phyloP scores from a whole-genome alignment of 2,797 vertebrate genomes.

The Anguilla anguilla region DNA sequence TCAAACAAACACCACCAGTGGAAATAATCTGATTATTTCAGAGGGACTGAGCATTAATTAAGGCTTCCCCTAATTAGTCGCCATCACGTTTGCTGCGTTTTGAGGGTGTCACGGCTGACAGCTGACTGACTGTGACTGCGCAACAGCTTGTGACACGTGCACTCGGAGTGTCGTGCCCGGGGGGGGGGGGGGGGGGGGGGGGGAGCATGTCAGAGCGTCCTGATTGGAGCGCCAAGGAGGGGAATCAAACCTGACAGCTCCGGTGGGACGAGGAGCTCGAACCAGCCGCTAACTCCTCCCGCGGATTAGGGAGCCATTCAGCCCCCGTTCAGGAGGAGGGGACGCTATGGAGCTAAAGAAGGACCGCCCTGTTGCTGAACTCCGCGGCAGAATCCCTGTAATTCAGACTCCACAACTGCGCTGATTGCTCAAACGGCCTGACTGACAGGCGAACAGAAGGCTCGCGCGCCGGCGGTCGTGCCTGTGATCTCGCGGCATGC shows the following conservation, averaged over 20 bases:
- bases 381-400: too few relatives aligned
- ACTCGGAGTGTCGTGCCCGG: constrained; percentile 61
- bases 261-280: constrained; percentile 60
- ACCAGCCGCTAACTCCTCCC: constrained; percentile 60
- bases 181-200: constrained; percentile 68
- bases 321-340: constrained; percentile 61
- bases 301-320: constrained; percentile 73
- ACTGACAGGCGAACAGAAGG: constrained; percentile 33
- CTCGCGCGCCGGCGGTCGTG: constrained; percentile 44
- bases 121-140: constrained; percentile 62
- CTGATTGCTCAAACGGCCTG: constrained; percentile 50
- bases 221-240: constrained; percentile 56
- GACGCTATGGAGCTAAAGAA: constrained; percentile 26
- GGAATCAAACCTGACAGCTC: constrained; percentile 75
- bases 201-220: constrained; percentile 60
- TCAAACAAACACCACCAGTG: constrained; percentile 55
- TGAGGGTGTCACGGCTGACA: constrained; percentile 58
- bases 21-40: constrained; percentile 68
- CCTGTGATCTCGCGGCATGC: neutral
- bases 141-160: constrained; percentile 62
- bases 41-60: constrained; percentile 41
- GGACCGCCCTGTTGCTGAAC: constrained; percentile 23
- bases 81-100: constrained; percentile 57
- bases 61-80: constrained; percentile 70
- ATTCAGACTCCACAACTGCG: constrained; percentile 33